phyloP scores from a whole-genome alignment of 2,888 invertebrate species.

The Trachelus tabidus region DNA sequence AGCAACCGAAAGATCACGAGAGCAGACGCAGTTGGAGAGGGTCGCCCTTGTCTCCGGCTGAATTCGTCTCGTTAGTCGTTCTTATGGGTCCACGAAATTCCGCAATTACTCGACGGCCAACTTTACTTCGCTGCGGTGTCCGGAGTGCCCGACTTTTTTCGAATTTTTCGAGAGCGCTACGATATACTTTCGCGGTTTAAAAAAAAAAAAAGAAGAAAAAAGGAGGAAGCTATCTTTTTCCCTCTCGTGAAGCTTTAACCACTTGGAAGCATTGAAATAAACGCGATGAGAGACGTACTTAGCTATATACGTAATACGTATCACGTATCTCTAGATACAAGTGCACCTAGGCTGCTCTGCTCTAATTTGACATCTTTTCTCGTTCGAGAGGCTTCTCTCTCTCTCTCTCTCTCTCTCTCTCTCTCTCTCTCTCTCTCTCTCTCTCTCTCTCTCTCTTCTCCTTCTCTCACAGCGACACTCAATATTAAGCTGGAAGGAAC shows the following conservation, averaged over 20 bases:
- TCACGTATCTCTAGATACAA: not conserved
- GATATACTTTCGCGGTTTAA: not conserved
- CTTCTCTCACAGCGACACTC: slow-evolving; percentile 33
- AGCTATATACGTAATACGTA: not conserved
- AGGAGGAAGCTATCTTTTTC: not conserved
- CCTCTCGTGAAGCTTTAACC: not conserved
- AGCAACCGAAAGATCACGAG: not conserved
- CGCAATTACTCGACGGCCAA: slow-evolving; percentile 30
- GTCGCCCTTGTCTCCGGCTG: slow-evolving; percentile 15
- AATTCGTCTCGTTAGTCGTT: slow-evolving; percentile 51
- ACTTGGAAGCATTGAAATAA: not conserved
- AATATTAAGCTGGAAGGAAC: slow-evolving; percentile 52
- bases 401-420: too few relatives aligned
- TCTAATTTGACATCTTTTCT: not conserved
- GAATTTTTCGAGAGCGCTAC: not conserved
- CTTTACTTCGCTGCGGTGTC: not conserved
- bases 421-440: too few relatives aligned
- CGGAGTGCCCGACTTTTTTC: not conserved
- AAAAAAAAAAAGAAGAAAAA: not conserved
- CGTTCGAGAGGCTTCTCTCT: not conserved
- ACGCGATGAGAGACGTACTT: not conserved
- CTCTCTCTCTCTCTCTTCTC: not conserved
- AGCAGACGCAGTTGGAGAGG: not conserved
- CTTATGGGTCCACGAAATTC: slow-evolving; percentile 38
- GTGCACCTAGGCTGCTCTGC: not conserved